Percentiles rank a stretch among this genome's conserved stretches.
Evolutionary conservation across 2,797 vertebrate species (phyloP).

Genomic region (Triplophysa yarkandensis): DNA sequence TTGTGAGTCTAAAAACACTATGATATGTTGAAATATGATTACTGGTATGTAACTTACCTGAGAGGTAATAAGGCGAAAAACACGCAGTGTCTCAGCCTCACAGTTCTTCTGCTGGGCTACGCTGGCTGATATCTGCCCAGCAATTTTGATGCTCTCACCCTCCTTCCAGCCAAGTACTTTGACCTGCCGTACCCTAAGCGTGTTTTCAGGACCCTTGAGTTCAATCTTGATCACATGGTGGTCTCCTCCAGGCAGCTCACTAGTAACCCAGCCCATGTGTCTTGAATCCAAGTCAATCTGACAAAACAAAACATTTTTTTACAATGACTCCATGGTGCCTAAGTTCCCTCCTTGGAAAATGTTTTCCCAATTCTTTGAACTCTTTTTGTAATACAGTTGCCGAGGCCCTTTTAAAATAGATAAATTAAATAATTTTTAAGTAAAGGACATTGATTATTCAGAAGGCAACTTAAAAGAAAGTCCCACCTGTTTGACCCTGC

Average conservation of each 20-base stretch:
- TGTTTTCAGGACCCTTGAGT: constrained; percentile 98
- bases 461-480: background rate
- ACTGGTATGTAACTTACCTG: constrained; percentile 76
- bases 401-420: background rate
- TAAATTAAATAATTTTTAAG: too few relatives aligned
- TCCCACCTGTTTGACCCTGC: constrained; percentile 96
- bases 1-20: background rate
- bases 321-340: background rate
- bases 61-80: constrained; percentile 97
- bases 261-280: constrained; percentile 98
- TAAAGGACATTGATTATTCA: background rate
- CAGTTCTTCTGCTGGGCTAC: constrained; percentile 98
- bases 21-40: background rate
- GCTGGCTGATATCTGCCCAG: constrained; percentile 94
- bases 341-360: too few relatives aligned
- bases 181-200: constrained; percentile 94
- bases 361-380: too few relatives aligned
- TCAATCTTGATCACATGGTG: constrained; percentile 97
- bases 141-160: constrained; percentile 95
- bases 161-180: constrained; percentile 99
- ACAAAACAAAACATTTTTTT: constrained; percentile 9
- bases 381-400: too few relatives aligned
- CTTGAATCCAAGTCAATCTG: constrained; percentile 96
- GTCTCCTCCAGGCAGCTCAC: constrained; percentile 94
- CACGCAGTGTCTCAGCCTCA: constrained; percentile 93